Conservation (phyloP, 2,888 invertebrate species). For the Pollenia angustigena region DNA sequence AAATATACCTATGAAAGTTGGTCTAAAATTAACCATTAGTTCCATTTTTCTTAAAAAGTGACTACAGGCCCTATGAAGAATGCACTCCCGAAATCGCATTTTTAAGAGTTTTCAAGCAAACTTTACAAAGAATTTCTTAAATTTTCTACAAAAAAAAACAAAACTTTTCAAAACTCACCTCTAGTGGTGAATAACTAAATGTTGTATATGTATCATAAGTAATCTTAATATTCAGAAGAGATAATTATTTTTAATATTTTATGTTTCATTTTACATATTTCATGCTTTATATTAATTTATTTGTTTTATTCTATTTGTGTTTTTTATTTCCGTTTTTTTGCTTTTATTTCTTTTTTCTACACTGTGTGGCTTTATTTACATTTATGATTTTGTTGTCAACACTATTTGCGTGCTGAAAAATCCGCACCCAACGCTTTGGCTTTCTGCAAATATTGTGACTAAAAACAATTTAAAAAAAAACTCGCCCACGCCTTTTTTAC, state of each 20-base stretch:
- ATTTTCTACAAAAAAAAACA: not conserved
- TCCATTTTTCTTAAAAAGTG: too few relatives aligned
- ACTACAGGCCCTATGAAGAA: too few relatives aligned
- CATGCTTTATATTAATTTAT: constrained; percentile 48
- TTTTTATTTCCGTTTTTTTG: constrained; percentile 21
- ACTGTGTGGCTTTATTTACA: constrained; percentile 37
- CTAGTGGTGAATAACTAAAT: constrained; percentile 19
- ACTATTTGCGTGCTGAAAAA: constrained; percentile 56
- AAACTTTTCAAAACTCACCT: constrained; percentile 59
- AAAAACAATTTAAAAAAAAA: constrained; percentile 31
- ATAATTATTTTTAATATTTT: not conserved
- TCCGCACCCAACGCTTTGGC: constrained; percentile 37
- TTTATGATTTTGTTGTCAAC: constrained; percentile 28
- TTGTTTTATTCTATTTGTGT: constrained; percentile 24
- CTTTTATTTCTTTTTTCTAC: constrained; percentile 8
- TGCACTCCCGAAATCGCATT: too few relatives aligned
- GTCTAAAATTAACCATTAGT: too few relatives aligned
- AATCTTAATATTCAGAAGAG: not conserved
- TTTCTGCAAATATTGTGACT: constrained; percentile 41
- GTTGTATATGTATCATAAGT: constrained; percentile 25
- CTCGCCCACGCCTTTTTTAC: constrained; percentile 5
- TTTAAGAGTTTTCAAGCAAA: too few relatives aligned
- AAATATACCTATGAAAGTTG: too few relatives aligned
- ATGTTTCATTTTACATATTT: constrained; percentile 42
- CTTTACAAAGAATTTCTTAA: too few relatives aligned